These are phyloP conservation scores for Rhodinocichla rosea DNA, from an alignment of 2,113 vertebrate species.

Conservation along the genomic window DNA sequence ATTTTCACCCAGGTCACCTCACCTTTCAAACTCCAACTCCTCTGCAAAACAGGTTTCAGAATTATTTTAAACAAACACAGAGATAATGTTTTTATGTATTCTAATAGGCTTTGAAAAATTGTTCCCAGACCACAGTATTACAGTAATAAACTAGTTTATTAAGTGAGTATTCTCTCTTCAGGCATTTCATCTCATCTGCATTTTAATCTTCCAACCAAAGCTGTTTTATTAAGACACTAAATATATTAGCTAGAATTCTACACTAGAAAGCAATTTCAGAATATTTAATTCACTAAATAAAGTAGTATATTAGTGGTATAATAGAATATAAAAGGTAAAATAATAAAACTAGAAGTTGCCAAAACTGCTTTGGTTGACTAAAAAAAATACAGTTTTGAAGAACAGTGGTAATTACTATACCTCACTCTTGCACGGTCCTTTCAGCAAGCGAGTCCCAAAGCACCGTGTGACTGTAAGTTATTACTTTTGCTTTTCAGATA, in stretches of 20 bases:
- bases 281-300: background rate
- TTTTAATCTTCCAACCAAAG: slow-evolving; percentile 26
- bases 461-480: background rate
- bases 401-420: background rate
- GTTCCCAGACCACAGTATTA: background rate
- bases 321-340: background rate
- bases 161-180: background rate
- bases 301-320: background rate
- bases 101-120: background rate
- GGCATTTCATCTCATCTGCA: background rate
- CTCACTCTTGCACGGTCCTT: background rate
- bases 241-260: background rate
- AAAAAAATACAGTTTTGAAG: background rate
- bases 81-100: background rate
- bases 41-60: background rate
- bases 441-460: background rate
- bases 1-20: background rate
- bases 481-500: background rate
- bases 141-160: background rate
- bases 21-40: background rate
- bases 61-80: background rate
- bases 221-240: background rate
- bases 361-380: background rate
- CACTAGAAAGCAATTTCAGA: background rate
- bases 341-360: background rate